These are phyloP conservation scores for Boloria selene DNA, from an alignment of 2,888 invertebrate genomes.

Conservation along the genomic window DNA sequence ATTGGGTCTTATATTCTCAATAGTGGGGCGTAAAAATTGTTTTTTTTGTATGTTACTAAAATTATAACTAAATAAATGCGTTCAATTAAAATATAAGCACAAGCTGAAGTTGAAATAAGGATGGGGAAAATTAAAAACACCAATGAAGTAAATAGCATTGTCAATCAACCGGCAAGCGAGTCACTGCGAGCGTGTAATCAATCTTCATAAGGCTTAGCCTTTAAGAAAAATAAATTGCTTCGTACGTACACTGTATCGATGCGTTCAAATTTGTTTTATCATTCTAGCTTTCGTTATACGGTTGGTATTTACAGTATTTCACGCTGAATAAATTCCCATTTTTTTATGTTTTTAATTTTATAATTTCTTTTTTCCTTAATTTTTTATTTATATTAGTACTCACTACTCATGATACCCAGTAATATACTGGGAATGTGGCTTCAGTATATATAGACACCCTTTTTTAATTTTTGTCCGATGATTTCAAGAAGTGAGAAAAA, in stretches of 20 bases:
- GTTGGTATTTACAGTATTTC: too few species aligned
- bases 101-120: constrained; percentile 33
- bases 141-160: constrained; percentile 75
- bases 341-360: too few species aligned
- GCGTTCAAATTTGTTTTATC: constrained; percentile 5
- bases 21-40: not conserved
- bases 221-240: constrained; percentile 74
- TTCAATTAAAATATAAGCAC: not conserved
- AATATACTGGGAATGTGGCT: too few species aligned
- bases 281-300: not conserved
- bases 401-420: too few species aligned
- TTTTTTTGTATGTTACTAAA: not conserved
- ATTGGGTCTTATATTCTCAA: not conserved
- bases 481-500: too few species aligned
- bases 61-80: not conserved
- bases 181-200: constrained; percentile 66
- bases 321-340: too few species aligned
- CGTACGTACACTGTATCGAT: constrained; percentile 22
- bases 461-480: too few species aligned
- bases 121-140: constrained; percentile 73
- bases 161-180: constrained; percentile 67
- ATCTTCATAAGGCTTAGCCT: constrained; percentile 72
- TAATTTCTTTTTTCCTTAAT: too few species aligned
- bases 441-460: too few species aligned
- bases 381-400: too few species aligned